Percentiles rank a stretch among this genome's conserved stretches.
phyloP scores from a whole-genome alignment of 1,140 invertebrate species.

The Leptinotarsa texana region DNA sequence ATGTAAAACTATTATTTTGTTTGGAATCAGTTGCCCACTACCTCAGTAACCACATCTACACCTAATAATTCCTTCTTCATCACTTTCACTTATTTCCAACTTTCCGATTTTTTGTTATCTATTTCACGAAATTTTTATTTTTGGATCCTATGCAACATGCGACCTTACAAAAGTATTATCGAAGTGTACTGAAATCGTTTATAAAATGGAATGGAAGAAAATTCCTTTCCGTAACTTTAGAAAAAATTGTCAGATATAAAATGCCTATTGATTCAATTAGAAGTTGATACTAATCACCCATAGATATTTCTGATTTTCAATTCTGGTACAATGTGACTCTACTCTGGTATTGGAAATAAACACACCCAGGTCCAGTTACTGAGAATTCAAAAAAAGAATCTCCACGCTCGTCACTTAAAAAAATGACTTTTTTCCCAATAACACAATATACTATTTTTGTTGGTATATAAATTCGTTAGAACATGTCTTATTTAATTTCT shows the following conservation, averaged over 20 bases:
- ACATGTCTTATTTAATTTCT: not conserved
- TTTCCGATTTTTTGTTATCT: not conserved
- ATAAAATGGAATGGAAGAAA: not conserved
- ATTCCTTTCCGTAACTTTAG: not conserved
- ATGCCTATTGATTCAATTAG: not conserved
- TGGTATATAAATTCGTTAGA: not conserved
- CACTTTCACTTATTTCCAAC: not conserved
- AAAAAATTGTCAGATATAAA: not conserved
- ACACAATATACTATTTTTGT: constrained; percentile 1
- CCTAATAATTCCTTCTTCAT: not conserved
- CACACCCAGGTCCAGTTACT: not conserved
- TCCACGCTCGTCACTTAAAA: not conserved
- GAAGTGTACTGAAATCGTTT: not conserved
- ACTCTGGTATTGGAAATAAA: not conserved
- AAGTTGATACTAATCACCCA: not conserved
- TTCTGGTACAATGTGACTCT: not conserved
- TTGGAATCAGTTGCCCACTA: not conserved
- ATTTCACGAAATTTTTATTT: not conserved
- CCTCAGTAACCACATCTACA: not conserved
- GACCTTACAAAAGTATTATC: not conserved
- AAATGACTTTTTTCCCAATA: not conserved
- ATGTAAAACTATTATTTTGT: not conserved
- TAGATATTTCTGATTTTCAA: not conserved
- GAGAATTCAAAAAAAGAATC: not conserved
- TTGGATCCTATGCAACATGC: not conserved